phyloP scores from a whole-genome alignment of 2,888 invertebrate genomes.

The Campoletis raptor region DNA sequence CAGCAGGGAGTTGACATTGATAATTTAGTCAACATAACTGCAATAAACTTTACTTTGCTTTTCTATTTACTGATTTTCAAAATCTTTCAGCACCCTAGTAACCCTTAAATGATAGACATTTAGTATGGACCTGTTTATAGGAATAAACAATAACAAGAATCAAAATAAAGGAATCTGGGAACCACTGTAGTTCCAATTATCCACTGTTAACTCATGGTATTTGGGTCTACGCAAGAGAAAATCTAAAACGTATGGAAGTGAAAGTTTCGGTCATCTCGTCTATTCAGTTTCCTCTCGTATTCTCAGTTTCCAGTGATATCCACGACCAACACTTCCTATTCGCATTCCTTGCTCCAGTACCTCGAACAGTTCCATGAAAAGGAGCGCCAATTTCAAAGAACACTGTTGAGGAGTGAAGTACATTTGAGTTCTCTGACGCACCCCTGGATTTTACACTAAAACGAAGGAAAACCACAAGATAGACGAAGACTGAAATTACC shows the following conservation, averaged over 20 bases:
- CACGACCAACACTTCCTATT: not conserved
- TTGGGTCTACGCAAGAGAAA: not conserved
- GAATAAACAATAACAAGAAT: no score
- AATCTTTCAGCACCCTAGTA: no score
- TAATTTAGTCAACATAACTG: no score
- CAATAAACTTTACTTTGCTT: no score
- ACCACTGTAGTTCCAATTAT: slow-evolving; percentile 47
- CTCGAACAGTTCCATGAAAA: slow-evolving; percentile 21
- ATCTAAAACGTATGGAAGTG: slow-evolving; percentile 1
- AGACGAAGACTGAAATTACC: not conserved
- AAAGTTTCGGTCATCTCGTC: slow-evolving; percentile 19
- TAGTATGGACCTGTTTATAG: no score
- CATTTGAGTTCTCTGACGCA: slow-evolving; percentile 52
- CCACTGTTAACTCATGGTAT: slow-evolving; percentile 4
- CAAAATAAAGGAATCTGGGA: slow-evolving; percentile 33
- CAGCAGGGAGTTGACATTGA: not conserved
- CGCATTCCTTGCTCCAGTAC: slow-evolving; percentile 20
- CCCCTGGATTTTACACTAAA: slow-evolving; percentile 29
- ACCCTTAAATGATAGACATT: no score
- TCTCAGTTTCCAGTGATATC: slow-evolving; percentile 20
- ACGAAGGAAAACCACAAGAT: slow-evolving; percentile 19
- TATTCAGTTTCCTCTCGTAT: slow-evolving; percentile 1
- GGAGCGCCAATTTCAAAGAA: slow-evolving; percentile 7
- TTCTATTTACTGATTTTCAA: no score
- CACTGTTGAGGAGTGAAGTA: not conserved